Conservation (phyloP, 2,888 invertebrate genomes). For the Eristalis pertinax region DNA sequence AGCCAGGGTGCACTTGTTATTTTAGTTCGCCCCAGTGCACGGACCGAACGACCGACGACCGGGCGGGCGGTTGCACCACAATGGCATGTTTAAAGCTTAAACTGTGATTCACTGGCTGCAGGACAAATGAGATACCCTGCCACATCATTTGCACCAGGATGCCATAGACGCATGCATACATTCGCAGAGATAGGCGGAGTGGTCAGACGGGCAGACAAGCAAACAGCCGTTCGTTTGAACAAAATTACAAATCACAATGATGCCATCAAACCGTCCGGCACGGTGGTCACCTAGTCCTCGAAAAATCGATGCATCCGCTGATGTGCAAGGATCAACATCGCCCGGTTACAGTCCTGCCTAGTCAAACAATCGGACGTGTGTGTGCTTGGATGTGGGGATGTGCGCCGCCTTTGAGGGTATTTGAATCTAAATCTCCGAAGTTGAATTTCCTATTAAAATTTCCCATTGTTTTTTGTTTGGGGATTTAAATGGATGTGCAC, state of each 20-base stretch:
- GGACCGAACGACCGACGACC: not conserved
- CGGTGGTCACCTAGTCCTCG: slow-evolving; percentile 23
- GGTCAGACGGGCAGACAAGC: not conserved
- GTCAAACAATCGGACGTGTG: slow-evolving; percentile 36
- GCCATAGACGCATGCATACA: slow-evolving; percentile 14
- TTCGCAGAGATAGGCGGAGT: not conserved
- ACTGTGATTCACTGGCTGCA: slow-evolving; percentile 68
- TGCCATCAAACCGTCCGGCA: slow-evolving; percentile 34
- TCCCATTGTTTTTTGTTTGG: slow-evolving; percentile 47
- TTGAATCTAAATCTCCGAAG: slow-evolving; percentile 47
- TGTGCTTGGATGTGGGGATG: slow-evolving; percentile 3
- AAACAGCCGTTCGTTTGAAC: slow-evolving; percentile 53
- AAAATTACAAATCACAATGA: slow-evolving; percentile 72
- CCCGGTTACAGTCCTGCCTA: slow-evolving; percentile 44
- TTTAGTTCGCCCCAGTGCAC: slow-evolving; percentile 42
- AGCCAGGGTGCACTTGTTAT: slow-evolving; percentile 61
- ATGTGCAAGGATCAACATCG: slow-evolving; percentile 66
- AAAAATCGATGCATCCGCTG: slow-evolving; percentile 62
- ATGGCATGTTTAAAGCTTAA: slow-evolving; percentile 68
- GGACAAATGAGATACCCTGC: slow-evolving; percentile 70
- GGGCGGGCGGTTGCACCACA: slow-evolving; percentile 32
- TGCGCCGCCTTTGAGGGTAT: slow-evolving; percentile 44
- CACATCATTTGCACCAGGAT: slow-evolving; percentile 62
- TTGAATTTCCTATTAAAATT: slow-evolving; percentile 56
- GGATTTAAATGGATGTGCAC: slow-evolving; percentile 27